Conservation (phyloP, 2,113 vertebrate species). For the Melanerpes aurifrons region DNA sequence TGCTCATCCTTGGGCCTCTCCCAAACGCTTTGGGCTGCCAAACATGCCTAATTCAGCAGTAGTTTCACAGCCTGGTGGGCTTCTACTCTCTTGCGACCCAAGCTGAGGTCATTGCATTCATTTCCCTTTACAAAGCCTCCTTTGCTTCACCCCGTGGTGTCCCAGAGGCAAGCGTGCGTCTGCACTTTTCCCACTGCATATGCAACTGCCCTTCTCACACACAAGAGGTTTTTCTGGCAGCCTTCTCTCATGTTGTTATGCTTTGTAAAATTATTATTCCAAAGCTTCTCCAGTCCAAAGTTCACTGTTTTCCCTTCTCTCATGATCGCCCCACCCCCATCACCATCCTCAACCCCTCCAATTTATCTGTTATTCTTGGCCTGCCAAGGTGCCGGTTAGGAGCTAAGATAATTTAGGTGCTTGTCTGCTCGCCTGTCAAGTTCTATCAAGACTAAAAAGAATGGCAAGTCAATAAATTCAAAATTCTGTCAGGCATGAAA, state of each 20-base stretch:
- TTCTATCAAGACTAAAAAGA: constrained; percentile 55
- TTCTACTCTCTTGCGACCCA: constrained; percentile 71
- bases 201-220: not conserved
- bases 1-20: constrained; percentile 67
- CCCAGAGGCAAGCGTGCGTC: constrained; percentile 45
- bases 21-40: constrained; percentile 45
- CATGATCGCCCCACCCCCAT: not conserved
- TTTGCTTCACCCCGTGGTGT: constrained; percentile 16
- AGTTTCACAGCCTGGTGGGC: constrained; percentile 67
- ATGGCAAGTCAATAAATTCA: constrained; percentile 56
- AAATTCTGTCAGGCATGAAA: constrained; percentile 41
- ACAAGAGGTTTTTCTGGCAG: constrained; percentile 49
- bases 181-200: constrained; percentile 52
- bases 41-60: constrained; percentile 58
- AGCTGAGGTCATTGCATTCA: constrained; percentile 70
- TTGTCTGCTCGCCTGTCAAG: constrained; percentile 50
- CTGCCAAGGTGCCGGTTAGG: not conserved
- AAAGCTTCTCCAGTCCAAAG: constrained; percentile 35
- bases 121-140: constrained; percentile 59
- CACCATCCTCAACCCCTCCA: not conserved
- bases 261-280: constrained; percentile 36
- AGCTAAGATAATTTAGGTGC: constrained; percentile 41
- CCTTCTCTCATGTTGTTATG: constrained; percentile 28
- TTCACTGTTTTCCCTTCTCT: constrained; percentile 33
- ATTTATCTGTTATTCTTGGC: constrained; percentile 70